Percentiles rank a stretch among this genome's conserved stretches.
phyloP scores from a whole-genome alignment of 2,888 invertebrate species.

The Himalopsyche japonica region DNA sequence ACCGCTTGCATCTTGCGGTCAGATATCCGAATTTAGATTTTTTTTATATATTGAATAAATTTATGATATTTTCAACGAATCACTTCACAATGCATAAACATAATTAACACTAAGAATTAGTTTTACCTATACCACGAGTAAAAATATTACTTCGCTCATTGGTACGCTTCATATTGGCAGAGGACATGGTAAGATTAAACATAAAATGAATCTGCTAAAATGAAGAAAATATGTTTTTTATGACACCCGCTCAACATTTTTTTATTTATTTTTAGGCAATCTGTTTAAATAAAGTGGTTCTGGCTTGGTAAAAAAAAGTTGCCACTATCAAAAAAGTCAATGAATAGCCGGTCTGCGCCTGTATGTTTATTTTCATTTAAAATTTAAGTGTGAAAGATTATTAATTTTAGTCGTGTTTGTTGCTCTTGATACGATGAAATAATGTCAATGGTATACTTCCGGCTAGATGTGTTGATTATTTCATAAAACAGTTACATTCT shows the following conservation, averaged over 20 bases:
- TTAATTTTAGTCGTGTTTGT: not conserved
- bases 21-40: no score
- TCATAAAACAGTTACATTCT: no score
- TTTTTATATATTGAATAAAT: no score
- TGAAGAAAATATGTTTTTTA: not conserved
- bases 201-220: no score
- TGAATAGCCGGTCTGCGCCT: not conserved
- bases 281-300: not conserved
- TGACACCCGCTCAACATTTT: not conserved
- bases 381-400: not conserved
- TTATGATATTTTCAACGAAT: no score
- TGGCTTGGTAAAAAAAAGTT: not conserved
- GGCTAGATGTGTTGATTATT: not conserved
- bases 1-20: no score
- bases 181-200: no score
- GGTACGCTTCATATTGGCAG: no score
- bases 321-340: not conserved
- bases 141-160: no score
- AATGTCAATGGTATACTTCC: not conserved
- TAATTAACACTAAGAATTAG: no score
- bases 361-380: not conserved
- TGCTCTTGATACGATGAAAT: not conserved
- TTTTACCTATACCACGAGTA: no score
- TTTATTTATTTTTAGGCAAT: not conserved
- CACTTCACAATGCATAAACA: no score